Evolutionary conservation across 1,140 invertebrate species (phyloP), one percentile per base, ranked within the genome.

Genomic region (Anagrus nilaparvatae): DNA sequence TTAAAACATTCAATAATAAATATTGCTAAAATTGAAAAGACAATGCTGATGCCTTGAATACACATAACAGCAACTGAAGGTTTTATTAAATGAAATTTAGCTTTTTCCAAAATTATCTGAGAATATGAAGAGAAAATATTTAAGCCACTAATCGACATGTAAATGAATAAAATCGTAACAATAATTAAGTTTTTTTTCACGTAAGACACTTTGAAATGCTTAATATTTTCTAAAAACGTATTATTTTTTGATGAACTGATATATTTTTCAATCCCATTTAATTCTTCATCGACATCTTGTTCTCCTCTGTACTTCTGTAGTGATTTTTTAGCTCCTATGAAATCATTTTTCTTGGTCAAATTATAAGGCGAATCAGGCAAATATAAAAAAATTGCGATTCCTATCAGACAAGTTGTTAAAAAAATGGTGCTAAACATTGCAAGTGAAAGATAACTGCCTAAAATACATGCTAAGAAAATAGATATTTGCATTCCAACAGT

Each of bases 281-380:
- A 13, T 33, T 44, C 38, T 12, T 36, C 17, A 13, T 20, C 33
- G 17, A 35, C 9, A 17, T 44, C 30, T 0, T 31, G 14, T 30
- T 48, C 30, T n/a, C 33, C 14, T 20, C 46, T 23, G 9, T 47
- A 43, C 35, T 37, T 38, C 7, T 12, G 3, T 25, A 52, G 44
- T 25, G 75, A 72, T 46, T 64, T 60, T 27, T 70, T 66, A 0
- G 81, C 81, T 48, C 75, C 68, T n/a, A 73, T 63, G n/a, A 64
- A 59, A 21, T 70, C 56, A 9, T 72, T 70, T 23, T 68, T 69
- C 44, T 72, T 73, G 0, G 78, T 57, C 32, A 72, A 68, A 55
- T 75, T 83, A 48, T 82, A 75, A 0, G 84, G 82, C 14, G 81
- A 80, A 61, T 86, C 81, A 0, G 82, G 81, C 59, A 83, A 72